A percentile compares a stretch with the other conserved stretches of the same genome.
These are phyloP conservation scores for Loripinus fragilis DNA, from an alignment of 2,888 invertebrate species.

Conservation along the genomic window DNA sequence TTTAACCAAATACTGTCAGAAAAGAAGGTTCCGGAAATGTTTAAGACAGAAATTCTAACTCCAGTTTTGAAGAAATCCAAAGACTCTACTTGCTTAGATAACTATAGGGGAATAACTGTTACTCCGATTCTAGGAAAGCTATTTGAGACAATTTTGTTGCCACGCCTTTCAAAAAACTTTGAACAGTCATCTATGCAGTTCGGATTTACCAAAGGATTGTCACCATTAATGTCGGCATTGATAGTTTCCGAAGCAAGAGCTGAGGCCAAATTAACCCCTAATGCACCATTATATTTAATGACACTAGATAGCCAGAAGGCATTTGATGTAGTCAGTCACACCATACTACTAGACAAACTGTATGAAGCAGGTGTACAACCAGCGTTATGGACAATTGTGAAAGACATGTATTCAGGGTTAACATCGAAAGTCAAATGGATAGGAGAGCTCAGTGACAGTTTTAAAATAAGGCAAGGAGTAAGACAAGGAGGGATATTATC, in stretches of 20 bases:
- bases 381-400: not conserved
- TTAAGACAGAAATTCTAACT: not conserved
- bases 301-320: conserved; percentile 13
- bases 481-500: conserved; percentile 3
- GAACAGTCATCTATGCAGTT: not conserved
- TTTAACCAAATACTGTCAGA: conserved; percentile 1
- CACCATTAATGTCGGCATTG: not conserved
- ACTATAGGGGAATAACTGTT: conserved; percentile 7
- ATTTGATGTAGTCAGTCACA: not conserved
- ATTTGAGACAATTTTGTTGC: not conserved
- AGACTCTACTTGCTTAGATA: not conserved
- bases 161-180: not conserved
- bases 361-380: no score
- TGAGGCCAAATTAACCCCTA: not conserved
- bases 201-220: conserved; percentile 10
- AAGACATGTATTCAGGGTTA: not conserved
- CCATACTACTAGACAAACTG: no score
- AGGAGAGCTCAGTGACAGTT: not conserved
- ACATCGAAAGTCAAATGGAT: conserved; percentile 6
- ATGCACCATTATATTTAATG: not conserved
- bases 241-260: conserved; percentile 11
- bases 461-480: not conserved
- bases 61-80: not conserved
- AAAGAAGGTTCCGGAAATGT: not conserved
- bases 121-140: conserved; percentile 1